A percentile compares a stretch with the other conserved stretches of the same genome.
These are phyloP conservation scores for Trachurus trachurus DNA, from an alignment of 2,797 vertebrate genomes.

Conservation along the genomic window DNA sequence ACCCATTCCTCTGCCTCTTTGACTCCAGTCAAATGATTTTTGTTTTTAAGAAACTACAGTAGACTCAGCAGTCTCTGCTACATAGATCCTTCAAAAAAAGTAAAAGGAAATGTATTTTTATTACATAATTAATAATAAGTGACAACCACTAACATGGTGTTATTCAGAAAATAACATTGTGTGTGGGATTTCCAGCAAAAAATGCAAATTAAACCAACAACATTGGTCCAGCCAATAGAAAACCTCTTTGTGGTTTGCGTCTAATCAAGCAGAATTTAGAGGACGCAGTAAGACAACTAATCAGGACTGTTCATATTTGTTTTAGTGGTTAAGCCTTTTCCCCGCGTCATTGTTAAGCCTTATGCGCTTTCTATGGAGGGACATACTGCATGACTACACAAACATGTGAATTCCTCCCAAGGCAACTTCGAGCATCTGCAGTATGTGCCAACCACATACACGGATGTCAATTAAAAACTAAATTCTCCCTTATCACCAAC, in stretches of 20 bases:
- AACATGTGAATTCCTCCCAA: constrained; percentile 43
- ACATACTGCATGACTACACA: constrained; percentile 37
- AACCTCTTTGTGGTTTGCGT: constrained; percentile 1
- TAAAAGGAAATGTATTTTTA: neutral
- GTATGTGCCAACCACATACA: constrained; percentile 27
- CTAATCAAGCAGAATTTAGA: constrained; percentile 21
- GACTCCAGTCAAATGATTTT: constrained; percentile 17
- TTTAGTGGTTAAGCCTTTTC: constrained; percentile 23
- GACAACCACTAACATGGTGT: neutral
- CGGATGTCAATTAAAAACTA: constrained; percentile 16
- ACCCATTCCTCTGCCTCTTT: neutral
- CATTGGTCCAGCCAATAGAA: constrained; percentile 3
- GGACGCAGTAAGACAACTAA: constrained; percentile 14
- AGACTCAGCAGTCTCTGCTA: neutral
- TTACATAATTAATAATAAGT: neutral
- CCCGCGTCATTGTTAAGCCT: constrained; percentile 11
- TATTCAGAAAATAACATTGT: constrained; percentile 11
- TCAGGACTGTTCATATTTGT: constrained; percentile 32
- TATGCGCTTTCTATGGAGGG: constrained; percentile 11
- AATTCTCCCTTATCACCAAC: neutral
- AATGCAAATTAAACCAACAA: neutral
- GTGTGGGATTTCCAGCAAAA: constrained; percentile 13
- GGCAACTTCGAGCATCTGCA: constrained; percentile 48
- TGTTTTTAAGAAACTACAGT: neutral
- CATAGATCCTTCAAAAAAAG: neutral